Percentiles rank a stretch among this genome's conserved stretches.
Evolutionary conservation across 23 tunicate genomes (phyloP).

Genomic region (Corella eumyota): DNA sequence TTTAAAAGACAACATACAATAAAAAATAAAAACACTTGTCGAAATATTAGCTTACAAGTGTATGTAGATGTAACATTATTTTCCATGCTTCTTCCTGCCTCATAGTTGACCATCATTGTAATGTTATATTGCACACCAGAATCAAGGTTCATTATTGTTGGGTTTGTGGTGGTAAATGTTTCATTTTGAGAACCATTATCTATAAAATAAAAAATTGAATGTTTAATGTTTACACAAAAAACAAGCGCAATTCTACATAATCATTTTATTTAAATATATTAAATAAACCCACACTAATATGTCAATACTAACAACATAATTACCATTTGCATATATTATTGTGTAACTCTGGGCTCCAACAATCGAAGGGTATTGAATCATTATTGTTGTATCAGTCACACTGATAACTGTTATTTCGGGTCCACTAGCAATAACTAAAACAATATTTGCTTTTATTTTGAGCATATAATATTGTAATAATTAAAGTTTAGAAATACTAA

Average conservation of each 20-base stretch:
- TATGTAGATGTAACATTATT: background rate
- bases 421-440: background rate
- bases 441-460: no score
- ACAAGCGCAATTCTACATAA: background rate
- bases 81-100: slow-evolving; percentile 6
- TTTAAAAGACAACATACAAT: no score
- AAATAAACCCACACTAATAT: no score
- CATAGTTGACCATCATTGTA: slow-evolving; percentile 9
- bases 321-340: background rate
- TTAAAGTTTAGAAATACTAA: no score
- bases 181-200: no score
- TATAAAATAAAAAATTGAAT: background rate
- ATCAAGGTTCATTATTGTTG: background rate
- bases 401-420: background rate
- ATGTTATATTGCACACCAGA: slow-evolving; percentile 9
- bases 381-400: background rate
- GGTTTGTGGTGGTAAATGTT: background rate
- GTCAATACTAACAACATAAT: no score
- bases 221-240: background rate
- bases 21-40: no score
- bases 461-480: no score
- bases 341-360: background rate
- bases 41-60: background rate
- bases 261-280: no score
- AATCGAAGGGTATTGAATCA: background rate